These are phyloP conservation scores for Drosophila paranaensis DNA, from an alignment of 2,888 invertebrate genomes.

Conservation along the genomic window DNA sequence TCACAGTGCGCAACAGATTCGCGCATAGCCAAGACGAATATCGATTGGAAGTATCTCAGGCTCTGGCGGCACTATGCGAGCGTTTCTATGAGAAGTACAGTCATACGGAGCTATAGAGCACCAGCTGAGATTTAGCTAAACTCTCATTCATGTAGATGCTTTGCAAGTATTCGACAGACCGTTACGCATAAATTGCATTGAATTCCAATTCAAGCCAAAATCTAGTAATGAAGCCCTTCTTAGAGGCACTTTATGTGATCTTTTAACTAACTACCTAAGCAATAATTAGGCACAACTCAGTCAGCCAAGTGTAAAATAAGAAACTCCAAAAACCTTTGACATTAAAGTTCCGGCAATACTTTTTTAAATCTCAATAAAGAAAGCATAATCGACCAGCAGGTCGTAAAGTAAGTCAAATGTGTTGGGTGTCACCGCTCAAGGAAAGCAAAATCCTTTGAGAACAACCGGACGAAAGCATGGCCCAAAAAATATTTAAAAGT, in stretches of 20 bases:
- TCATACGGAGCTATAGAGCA: constrained; percentile 72
- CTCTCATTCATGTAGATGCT: constrained; percentile 5
- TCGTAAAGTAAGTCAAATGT: constrained; percentile 71
- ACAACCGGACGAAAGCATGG: constrained; percentile 60
- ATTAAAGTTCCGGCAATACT: constrained; percentile 13
- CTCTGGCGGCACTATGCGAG: constrained; percentile 58
- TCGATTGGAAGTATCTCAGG: constrained; percentile 77
- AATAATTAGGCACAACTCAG: constrained; percentile 8
- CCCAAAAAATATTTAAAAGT: constrained; percentile 65
- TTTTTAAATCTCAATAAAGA: constrained; percentile 62
- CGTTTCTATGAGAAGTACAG: constrained; percentile 55
- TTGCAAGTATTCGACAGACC: constrained; percentile 32
- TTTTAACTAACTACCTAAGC: not conserved
- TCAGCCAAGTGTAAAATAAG: constrained; percentile 1
- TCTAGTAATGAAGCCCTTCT: not conserved
- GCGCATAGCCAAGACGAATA: constrained; percentile 78
- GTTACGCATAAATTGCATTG: constrained; percentile 19
- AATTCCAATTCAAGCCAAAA: constrained; percentile 10
- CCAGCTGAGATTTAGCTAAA: constrained; percentile 12
- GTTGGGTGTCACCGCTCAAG: constrained; percentile 43
- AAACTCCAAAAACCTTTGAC: not conserved
- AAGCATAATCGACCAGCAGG: constrained; percentile 56
- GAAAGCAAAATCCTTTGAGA: constrained; percentile 56
- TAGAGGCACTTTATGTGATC: constrained; percentile 10
- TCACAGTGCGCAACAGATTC: constrained; percentile 76